Conservation (phyloP, 2,888 invertebrate species). For the Ectemnius lituratus region DNA sequence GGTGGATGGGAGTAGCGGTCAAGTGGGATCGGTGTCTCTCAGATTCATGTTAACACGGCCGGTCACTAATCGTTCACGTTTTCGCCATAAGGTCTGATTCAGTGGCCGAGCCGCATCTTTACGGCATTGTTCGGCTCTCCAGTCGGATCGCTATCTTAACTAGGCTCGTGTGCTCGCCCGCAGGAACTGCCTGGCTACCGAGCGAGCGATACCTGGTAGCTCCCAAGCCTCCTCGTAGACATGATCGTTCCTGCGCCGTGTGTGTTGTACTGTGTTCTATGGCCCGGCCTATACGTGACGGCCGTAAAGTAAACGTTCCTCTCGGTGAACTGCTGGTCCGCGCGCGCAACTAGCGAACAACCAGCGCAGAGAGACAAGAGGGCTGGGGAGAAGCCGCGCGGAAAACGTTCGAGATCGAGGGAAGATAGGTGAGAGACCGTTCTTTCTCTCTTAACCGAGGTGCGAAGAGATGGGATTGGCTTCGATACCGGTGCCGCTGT, state of each 20-base stretch:
- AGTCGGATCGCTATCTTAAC: conserved; percentile 75
- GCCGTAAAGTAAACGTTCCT: conserved; percentile 70
- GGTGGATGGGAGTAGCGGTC: not conserved
- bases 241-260: conserved; percentile 55
- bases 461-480: conserved; percentile 63
- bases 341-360: conserved; percentile 15
- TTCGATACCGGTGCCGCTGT: conserved; percentile 31
- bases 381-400: conserved; percentile 29
- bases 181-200: conserved; percentile 37
- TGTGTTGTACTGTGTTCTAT: conserved; percentile 62
- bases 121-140: conserved; percentile 72
- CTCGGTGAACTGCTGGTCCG: conserved; percentile 36
- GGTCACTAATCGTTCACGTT: conserved; percentile 77
- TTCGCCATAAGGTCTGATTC: conserved; percentile 75
- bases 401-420: conserved; percentile 66
- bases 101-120: conserved; percentile 70
- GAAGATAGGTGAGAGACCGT: conserved; percentile 45
- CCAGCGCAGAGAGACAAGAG: conserved; percentile 12
- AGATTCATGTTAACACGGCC: conserved; percentile 70
- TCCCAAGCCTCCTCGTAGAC: conserved; percentile 51
- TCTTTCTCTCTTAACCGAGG: conserved; percentile 41
- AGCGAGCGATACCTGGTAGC: conserved; percentile 44
- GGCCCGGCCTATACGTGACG: conserved; percentile 64
- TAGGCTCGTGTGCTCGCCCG: conserved; percentile 66
- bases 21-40: conserved; percentile 28